Base-by-base conservation (phyloP, 1,140 invertebrate genomes). In the Drosophila trapezifrons region DNA sequence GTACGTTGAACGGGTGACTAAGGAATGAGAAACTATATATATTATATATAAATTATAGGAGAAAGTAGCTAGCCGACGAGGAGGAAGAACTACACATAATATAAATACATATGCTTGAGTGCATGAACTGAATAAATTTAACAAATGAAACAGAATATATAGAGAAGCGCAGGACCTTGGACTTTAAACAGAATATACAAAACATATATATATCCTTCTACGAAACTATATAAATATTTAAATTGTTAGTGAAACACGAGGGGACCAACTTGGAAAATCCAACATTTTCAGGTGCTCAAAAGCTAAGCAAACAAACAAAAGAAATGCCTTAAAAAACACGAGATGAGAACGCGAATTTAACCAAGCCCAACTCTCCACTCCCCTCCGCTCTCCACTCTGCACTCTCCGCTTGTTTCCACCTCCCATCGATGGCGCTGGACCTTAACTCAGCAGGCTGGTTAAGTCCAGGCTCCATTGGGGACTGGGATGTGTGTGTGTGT, bases 61-160 rank as follows among this genome's bases (percentile, higher is more conserved):
- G 59, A 56, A 76, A 66, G 57, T 79, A 82, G 35, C 54, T 54
- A 54, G 51, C 49, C 17, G 29, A 51, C n/a, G 49, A 52, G 45
- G 55, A 65, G 47, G 56, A 37, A 20, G 58, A 76, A 58, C 58
- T 74, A 76, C 37, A 64, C 40, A 85, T 71, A 78, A 78, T 64
- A 72, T 49, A 70, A 38, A 73, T 29, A 79, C 27, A 85, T 77
- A 87, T 86, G 83, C 82, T 69, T 52, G 66, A 76, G 63, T 55
- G 83, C 83, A 86, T 83, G 83, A 86, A 86, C 83, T 86, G 83
- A 86, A 83, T 86, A 86, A 86, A 86, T 89, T 83, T 89, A 76
- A 85, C 29, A 76, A 56, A 64, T 22, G 35, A 35, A 71, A 27
- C 35, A 20, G 35, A 46, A 22, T 64, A 60, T 58, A 46, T 46